Percentiles rank a stretch among this genome's conserved stretches.
phyloP scores from a whole-genome alignment of 2,113 vertebrate genomes.

The Cichladusa arquata region DNA sequence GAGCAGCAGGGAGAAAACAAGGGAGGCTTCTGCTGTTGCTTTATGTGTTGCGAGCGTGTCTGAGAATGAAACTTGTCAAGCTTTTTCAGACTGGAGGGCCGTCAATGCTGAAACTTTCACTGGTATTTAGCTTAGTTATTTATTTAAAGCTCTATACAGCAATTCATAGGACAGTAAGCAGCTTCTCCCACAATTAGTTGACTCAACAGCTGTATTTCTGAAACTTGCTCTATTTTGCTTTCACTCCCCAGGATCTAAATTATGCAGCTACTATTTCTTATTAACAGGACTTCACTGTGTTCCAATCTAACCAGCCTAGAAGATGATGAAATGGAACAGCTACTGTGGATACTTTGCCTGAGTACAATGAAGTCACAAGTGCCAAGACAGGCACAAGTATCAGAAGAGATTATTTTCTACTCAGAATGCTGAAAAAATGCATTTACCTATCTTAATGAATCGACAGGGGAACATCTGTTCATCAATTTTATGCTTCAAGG shows the following conservation, averaged over 20 bases:
- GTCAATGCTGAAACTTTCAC: neutral
- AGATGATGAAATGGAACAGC: slow-evolving; percentile 55
- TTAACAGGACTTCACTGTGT: slow-evolving; percentile 28
- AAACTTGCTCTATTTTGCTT: slow-evolving; percentile 18
- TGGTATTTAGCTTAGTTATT: neutral
- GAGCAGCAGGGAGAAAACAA: neutral
- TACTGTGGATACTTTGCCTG: slow-evolving; percentile 51
- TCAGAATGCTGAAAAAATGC: slow-evolving; percentile 65
- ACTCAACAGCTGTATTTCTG: slow-evolving; percentile 30
- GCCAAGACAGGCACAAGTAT: slow-evolving; percentile 40
- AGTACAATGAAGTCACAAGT: slow-evolving; percentile 49
- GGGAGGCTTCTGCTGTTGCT: slow-evolving; percentile 18
- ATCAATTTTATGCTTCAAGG: slow-evolving; percentile 99
- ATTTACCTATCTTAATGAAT: slow-evolving; percentile 99
- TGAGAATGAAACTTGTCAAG: neutral
- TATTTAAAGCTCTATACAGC: neutral
- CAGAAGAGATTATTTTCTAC: slow-evolving; percentile 61
- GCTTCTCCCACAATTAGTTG: slow-evolving; percentile 45
- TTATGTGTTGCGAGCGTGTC: accelerated
- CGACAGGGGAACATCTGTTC: slow-evolving; percentile 99
- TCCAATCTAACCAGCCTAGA: slow-evolving; percentile 32
- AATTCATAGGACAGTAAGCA: slow-evolving; percentile 41
- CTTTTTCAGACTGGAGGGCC: neutral
- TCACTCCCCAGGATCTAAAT: slow-evolving; percentile 24
- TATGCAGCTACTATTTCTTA: slow-evolving; percentile 14